Evolutionary conservation across 2,797 vertebrate species (phyloP).

Genomic region (Hypotaenidia philippensis): DNA sequence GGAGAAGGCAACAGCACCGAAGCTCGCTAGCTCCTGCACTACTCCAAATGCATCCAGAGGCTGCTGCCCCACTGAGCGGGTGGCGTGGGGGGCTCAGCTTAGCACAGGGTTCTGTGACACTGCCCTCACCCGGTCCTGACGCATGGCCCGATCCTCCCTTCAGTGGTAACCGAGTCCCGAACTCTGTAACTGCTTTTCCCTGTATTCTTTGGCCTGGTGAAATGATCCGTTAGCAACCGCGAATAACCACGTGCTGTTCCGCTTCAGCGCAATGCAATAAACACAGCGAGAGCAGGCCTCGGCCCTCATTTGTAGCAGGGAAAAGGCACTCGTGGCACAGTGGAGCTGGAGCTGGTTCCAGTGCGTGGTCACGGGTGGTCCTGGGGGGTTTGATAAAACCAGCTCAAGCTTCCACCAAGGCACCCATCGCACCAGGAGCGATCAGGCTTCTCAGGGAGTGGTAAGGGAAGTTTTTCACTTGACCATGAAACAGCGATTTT

Average conservation of each 20-base stretch:
- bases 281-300: not conserved
- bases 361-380: not conserved
- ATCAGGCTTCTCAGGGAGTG: not conserved
- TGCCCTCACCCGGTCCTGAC: not conserved
- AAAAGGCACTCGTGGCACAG: rapidly evolving
- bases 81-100: not conserved
- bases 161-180: not conserved
- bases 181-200: not conserved
- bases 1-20: not conserved
- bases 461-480: not conserved
- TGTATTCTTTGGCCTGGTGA: not conserved
- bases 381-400: not conserved
- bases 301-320: not conserved
- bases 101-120: rapidly evolving
- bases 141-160: not conserved
- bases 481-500: not conserved
- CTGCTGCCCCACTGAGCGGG: rapidly evolving
- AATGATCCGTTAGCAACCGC: slow-evolving; percentile 22
- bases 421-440: not conserved
- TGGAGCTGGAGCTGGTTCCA: not conserved
- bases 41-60: not conserved
- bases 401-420: not conserved
- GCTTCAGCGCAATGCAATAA: slow-evolving; percentile 30
- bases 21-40: not conserved
- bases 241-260: not conserved